Evolutionary conservation across 35 echinoderm and acorn worm species (phyloP), one percentile per base, ranked within the genome.

Genomic region (Holothuria glaberrima): DNA sequence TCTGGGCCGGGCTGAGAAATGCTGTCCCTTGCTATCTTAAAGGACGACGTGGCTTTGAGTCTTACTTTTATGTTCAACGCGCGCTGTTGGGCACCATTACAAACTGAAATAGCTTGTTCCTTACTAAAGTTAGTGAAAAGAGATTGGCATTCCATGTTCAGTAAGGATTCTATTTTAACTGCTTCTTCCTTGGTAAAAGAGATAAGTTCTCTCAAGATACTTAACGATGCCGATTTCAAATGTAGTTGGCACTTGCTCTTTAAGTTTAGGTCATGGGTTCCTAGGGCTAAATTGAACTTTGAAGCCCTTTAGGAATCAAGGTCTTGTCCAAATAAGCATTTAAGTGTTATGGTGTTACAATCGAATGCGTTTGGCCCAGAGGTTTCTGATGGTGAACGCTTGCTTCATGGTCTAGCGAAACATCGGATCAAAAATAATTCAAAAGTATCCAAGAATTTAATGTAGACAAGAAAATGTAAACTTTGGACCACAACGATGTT

Each of bases 181-280:
- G 61, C 61, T 65, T 65, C 61, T 16, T 65, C 61, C 27, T 65
- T 65, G 16, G 61, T 65, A 65, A 65, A 65, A 65, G 44, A 46
- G 10, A 46, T 46, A 46, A 46, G 44, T 46, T 46, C 44, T 46
- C 44, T 46, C 44, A 46, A 46, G 10, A 46, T 46, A 46, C 44
- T 46, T 46, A 46, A 46, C 4, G 61, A n/a, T 65, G 27, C 61
- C 61, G 61, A 65, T 65, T 28, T 65, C 61, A 65, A 65, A 65
- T 65, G 61, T 65, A 65, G 61, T 65, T 65, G 61, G 61, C 19
- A 65, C 27, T 65, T 65, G 61, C 17, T 21, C 61, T 17, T 65
- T 65, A 65, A 65, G 61, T 65, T 16, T 66, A 19, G 63, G 63
- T 66, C 22, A 66, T 66, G 63, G 63, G 2, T 66, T 29, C 63